Percentiles rank a stretch among this genome's conserved stretches.
Evolutionary conservation across 2,113 vertebrate genomes (phyloP).

Genomic region (Chloropsis hardwickii): DNA sequence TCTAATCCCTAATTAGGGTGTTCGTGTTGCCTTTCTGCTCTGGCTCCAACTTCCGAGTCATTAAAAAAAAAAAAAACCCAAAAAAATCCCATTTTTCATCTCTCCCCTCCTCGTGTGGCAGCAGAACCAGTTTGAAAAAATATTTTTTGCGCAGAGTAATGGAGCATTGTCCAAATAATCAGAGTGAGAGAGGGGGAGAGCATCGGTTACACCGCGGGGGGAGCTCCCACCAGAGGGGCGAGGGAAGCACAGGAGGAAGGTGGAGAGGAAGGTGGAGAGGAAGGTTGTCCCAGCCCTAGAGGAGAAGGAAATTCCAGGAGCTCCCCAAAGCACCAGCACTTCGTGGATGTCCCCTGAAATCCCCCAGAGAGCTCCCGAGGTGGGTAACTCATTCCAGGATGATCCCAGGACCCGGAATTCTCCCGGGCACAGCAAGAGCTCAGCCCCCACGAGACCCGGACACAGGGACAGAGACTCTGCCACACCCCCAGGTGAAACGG

Average conservation of each 20-base stretch:
- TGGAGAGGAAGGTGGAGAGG: background rate
- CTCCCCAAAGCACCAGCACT: background rate
- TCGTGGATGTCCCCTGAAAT: accelerated
- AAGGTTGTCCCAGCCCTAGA: background rate
- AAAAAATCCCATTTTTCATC: background rate
- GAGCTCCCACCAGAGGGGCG: accelerated
- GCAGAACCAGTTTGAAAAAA: background rate
- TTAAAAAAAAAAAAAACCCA: background rate
- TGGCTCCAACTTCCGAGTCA: background rate
- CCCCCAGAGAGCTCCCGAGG: background rate
- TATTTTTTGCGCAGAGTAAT: background rate
- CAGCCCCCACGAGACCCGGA: background rate
- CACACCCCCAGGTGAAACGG: accelerated
- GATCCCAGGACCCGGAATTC: background rate
- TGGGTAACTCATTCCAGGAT: background rate
- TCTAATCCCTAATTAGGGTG: background rate
- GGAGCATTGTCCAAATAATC: background rate
- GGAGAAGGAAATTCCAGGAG: background rate
- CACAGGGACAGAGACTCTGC: background rate
- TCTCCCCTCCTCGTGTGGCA: background rate
- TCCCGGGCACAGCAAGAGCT: background rate
- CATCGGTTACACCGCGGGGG: accelerated
- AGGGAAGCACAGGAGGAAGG: background rate
- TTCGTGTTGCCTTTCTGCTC: background rate
- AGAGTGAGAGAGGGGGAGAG: background rate